Base-by-base conservation (phyloP, 2,888 invertebrate genomes). In the Tetragonisca angustula region DNA sequence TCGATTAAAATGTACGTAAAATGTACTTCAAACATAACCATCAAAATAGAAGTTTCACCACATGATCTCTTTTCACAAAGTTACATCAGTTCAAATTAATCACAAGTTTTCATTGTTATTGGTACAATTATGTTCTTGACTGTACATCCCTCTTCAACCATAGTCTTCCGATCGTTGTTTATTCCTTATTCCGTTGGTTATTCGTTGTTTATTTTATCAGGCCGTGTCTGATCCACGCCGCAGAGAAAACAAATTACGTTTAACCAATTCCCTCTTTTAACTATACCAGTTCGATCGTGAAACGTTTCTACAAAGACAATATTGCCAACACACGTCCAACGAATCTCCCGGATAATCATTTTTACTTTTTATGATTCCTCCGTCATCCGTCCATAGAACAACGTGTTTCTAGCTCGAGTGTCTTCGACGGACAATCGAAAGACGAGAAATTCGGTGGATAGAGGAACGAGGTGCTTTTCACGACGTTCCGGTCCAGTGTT, bases 401-500 rank as follows among this genome's bases (percentile, higher is more conserved):
- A n/a, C 56, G 27, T 21, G 32, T 32, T 5, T 21, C 15, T 54
- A 17, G 43, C 4, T 61, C 3, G 50, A 69, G 62, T 59, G n/a
- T 56, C 64, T 1, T n/a, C 27, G 21, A 54, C 11, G 21, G 15
- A 64, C 17, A 67, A 19, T 17, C 65, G 17, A 68, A 17, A 32
- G 59, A 54, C 65, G 54, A 81, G 71, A 52, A 49, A 27, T 27
- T 65, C n/a, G 17, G 32, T 61, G 13, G 0, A 17, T 9, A 19
- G 1, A 43, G 65, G n/a, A 71, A 62, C 61, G 54, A 71, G 36
- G 82, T 62, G 75, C 32, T 67, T 76, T 17, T 72, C 56, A 32
- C 56, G 43, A 59, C 64, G 76, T 61, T 80, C 61, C 61, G 62
- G 27, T 62, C 69, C 62, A 36, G 54, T 68, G 56, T 65, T 50